Evolutionary conservation across 2,888 invertebrate genomes (phyloP).

Genomic region (Drosophila paramelanica): DNA sequence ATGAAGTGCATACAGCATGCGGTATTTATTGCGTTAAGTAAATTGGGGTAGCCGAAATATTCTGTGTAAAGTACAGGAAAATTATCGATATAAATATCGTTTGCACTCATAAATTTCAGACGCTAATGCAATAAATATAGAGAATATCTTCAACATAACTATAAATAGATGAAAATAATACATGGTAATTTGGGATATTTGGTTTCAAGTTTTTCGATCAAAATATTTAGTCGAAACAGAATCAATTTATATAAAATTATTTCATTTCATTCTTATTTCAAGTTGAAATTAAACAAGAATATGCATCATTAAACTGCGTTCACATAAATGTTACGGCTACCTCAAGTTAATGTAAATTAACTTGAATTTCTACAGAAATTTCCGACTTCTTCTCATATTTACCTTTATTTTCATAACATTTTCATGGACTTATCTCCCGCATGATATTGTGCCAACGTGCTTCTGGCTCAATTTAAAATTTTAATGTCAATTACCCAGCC

Average conservation of each 20-base stretch:
- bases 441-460: constrained; percentile 17
- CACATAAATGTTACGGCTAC: not conserved
- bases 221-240: no score
- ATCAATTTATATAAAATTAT: no score
- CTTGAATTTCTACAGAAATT: not conserved
- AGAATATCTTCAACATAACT: no score
- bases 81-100: not conserved
- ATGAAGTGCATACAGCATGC: constrained; percentile 52
- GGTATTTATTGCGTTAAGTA: constrained; percentile 11
- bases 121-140: no score
- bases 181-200: no score
- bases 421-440: constrained; percentile 13
- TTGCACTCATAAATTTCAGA: no score
- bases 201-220: no score
- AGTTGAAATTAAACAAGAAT: not conserved
- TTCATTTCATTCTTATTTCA: no score
- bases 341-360: not conserved
- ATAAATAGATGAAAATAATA: no score
- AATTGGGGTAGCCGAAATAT: not conserved
- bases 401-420: constrained; percentile 10
- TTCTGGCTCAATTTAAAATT: constrained; percentile 47
- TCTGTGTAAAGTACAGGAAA: not conserved
- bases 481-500: constrained; percentile 57
- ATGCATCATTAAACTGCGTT: not conserved
- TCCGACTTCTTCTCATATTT: not conserved